These are phyloP conservation scores for Plotosus lineatus DNA, from an alignment of 2,113 vertebrate species.

Conservation along the genomic window DNA sequence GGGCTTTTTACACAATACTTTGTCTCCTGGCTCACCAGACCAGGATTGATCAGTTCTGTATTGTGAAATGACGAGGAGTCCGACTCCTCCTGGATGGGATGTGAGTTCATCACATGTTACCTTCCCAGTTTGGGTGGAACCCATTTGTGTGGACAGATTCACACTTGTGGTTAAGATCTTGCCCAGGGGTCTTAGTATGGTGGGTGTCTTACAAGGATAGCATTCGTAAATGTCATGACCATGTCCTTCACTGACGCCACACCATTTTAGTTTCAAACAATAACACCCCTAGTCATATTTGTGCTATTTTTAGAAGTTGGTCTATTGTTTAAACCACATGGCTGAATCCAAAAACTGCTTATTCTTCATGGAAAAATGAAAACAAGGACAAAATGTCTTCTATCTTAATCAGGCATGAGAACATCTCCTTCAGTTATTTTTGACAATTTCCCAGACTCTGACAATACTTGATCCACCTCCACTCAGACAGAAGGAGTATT, in stretches of 20 bases:
- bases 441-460: neutral
- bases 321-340: neutral
- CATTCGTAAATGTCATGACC: neutral
- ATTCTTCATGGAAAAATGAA: neutral
- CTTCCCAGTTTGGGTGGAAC: no score
- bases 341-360: neutral
- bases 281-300: neutral
- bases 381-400: neutral
- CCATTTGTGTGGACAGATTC: no score
- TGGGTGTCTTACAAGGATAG: neutral
- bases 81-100: no score
- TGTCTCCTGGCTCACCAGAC: no score
- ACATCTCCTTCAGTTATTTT: conserved; percentile 7
- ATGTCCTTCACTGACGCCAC: neutral
- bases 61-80: no score
- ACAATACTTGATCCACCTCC: conserved; percentile 11
- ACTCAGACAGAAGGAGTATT: conserved; percentile 20
- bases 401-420: neutral
- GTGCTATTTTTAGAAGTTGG: neutral
- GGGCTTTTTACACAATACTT: no score
- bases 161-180: no score
- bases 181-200: neutral
- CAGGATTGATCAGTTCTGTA: no score
- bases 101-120: no score
- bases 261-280: neutral